Conservation (phyloP, 92 coral and sea anemone genomes). For the Phenganax subtilis region DNA sequence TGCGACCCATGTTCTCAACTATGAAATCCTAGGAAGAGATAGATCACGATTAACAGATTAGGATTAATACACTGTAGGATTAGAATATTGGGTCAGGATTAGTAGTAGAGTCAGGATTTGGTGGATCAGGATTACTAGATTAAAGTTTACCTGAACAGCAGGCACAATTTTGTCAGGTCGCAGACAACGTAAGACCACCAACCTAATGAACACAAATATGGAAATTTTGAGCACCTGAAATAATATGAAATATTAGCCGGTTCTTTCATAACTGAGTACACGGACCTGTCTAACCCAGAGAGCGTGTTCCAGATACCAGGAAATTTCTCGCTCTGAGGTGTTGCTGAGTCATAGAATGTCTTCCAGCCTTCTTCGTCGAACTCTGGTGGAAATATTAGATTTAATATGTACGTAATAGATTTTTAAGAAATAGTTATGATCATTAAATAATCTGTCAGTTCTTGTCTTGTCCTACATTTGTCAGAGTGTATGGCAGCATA, state of each 20-base stretch:
- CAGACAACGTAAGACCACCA: conserved; percentile 93
- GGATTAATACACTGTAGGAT: background rate
- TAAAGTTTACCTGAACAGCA: conserved; percentile 74
- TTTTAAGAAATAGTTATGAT: background rate
- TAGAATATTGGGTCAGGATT: background rate
- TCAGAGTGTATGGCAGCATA: conserved; percentile 32
- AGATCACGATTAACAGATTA: background rate
- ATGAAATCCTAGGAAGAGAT: conserved; percentile 68
- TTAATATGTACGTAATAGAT: background rate
- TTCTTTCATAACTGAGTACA: background rate
- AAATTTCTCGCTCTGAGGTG: conserved; percentile 77
- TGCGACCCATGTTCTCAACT: conserved; percentile 97
- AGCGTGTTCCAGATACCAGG: conserved; percentile 95
- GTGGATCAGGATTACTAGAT: background rate
- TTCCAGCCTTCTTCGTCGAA: conserved; percentile 87
- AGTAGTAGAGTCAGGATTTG: background rate
- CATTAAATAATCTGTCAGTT: background rate
- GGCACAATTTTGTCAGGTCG: conserved; percentile 97
- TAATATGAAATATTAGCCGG: background rate
- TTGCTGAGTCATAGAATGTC: conserved; percentile 80
- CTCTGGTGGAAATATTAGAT: conserved; percentile 39
- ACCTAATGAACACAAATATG: conserved; percentile 41
- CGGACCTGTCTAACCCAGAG: conserved; percentile 87
- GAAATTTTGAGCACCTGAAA: background rate
- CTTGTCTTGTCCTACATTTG: background rate